Evolutionary conservation across 2,888 invertebrate species (phyloP).

Genomic region (Hoplodrina ambigua): DNA sequence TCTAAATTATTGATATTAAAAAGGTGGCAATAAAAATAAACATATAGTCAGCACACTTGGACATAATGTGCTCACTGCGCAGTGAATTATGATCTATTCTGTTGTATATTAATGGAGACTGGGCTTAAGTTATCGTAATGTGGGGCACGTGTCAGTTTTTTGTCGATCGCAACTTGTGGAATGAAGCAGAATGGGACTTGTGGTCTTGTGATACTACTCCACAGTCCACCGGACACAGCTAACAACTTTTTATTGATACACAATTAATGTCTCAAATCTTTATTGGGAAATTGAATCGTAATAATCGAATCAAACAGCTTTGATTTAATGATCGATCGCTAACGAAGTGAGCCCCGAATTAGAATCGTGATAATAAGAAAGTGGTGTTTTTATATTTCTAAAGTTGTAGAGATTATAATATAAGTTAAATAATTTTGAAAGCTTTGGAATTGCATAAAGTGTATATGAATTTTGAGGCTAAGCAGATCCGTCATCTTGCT

Average conservation of each 20-base stretch:
- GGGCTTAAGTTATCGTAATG: conserved; percentile 57
- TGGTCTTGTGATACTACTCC: conserved; percentile 50
- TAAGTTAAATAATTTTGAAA: background rate
- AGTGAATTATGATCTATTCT: conserved; percentile 58
- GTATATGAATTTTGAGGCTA: background rate
- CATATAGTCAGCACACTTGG: conserved; percentile 44
- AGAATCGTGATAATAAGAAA: conserved; percentile 47
- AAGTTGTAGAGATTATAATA: conserved; percentile 1
- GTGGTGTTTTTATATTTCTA: conserved; percentile 24
- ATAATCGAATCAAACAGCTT: conserved; percentile 55
- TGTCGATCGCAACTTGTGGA: conserved; percentile 52
- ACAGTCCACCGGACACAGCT: conserved; percentile 53
- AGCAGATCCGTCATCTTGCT: background rate
- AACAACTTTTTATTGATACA: conserved; percentile 55
- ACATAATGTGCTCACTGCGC: conserved; percentile 49
- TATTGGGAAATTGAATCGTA: conserved; percentile 58
- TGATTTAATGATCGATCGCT: conserved; percentile 52
- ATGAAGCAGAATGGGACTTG: conserved; percentile 54
- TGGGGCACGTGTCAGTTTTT: conserved; percentile 62
- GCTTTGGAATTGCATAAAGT: background rate
- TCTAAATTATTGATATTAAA: conserved; percentile 49
- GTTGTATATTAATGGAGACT: conserved; percentile 53
- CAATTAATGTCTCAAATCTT: conserved; percentile 59
- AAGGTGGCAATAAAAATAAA: conserved; percentile 53
- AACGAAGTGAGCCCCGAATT: conserved; percentile 47